Conservation (phyloP, 2,797 vertebrate genomes). For the Rhinogobio ventralis region DNA sequence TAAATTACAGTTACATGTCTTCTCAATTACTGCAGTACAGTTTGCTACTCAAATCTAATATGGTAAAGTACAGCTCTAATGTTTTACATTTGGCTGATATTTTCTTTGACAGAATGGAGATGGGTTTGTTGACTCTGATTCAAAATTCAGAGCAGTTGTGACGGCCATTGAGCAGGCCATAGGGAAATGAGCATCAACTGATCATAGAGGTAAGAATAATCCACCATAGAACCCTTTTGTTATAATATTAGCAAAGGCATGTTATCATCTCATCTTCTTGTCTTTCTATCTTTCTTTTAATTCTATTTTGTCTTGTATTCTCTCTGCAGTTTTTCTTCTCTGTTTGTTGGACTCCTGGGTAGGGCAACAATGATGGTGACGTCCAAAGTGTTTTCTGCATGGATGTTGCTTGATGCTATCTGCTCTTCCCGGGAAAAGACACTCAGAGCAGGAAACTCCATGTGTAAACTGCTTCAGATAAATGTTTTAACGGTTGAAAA, state of each 20-base stretch:
- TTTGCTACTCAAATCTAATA: neutral
- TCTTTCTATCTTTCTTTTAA: neutral
- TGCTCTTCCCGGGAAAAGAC: constrained; percentile 47
- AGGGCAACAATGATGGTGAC: constrained; percentile 66
- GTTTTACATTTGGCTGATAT: neutral
- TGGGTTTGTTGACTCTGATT: constrained; percentile 61
- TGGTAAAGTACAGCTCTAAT: neutral
- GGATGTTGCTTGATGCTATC: constrained; percentile 62
- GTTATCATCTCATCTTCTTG: neutral
- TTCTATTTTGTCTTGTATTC: neutral
- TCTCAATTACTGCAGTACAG: neutral
- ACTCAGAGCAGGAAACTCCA: constrained; percentile 47
- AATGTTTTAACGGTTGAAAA: neutral
- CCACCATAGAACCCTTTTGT: neutral
- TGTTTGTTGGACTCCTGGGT: constrained; percentile 55
- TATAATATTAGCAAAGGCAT: neutral
- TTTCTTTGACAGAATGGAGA: constrained; percentile 60
- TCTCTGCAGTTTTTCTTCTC: constrained; percentile 54
- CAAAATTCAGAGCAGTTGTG: constrained; percentile 56
- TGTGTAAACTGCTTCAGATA: constrained; percentile 31
- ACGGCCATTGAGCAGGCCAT: constrained; percentile 57
- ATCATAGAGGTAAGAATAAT: constrained; percentile 56
- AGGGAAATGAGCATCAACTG: constrained; percentile 50
- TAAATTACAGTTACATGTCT: neutral
- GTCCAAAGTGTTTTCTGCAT: constrained; percentile 62